Evolutionary conservation across 2,113 vertebrate species (phyloP), one percentile per base, ranked within the genome.

Genomic region (Leptobrachium leishanense): DNA sequence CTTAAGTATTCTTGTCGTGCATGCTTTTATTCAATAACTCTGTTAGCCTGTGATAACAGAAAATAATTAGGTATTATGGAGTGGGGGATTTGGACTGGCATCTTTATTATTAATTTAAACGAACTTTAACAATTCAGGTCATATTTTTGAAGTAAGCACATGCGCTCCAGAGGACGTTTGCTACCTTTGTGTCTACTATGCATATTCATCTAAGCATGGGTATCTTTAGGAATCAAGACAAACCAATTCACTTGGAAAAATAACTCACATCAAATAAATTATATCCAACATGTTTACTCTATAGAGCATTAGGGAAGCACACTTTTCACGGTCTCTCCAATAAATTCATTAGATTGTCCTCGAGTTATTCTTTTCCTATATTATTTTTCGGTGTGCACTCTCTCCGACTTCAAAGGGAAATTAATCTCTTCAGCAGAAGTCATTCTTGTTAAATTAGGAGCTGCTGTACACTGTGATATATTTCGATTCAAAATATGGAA

Each of bases 51-150:
- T 63, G 82, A 83, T 79, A 84, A 82, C 82, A 77, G 1, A 84
- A 50, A 50, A 15, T 83, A 85, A 85, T 87, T 84, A 82, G 73
- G 40, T 82, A 70, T 77, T 81, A 76, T 82, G 55, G 39, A 79
- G 50, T 69, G 74, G 12, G 5, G 78, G 63, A 41, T 77, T 84
- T 81, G 72, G 71, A 81, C 82, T 78, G 64, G 73, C 5, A 78
- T 81, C 84, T 83, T 80, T 82, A 82, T n/a, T 64, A 20, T 7
- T 7, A 6, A 20, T 64, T 20, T 15, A 64, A 85, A 82, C 0
- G 0, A 2, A n/a, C 43, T 81, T 83, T 84, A 82, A 83, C 77
- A 44, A 46, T 70, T 6, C 6, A 84, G 2, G 31, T 85, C 70
- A 84, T 44, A 84, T 84, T 82, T 42, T 40, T 68, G 71, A 41